Evolutionary conservation across 2,888 invertebrate species (phyloP), one percentile per base, ranked within the genome.

Genomic region (Clunio marinus): DNA sequence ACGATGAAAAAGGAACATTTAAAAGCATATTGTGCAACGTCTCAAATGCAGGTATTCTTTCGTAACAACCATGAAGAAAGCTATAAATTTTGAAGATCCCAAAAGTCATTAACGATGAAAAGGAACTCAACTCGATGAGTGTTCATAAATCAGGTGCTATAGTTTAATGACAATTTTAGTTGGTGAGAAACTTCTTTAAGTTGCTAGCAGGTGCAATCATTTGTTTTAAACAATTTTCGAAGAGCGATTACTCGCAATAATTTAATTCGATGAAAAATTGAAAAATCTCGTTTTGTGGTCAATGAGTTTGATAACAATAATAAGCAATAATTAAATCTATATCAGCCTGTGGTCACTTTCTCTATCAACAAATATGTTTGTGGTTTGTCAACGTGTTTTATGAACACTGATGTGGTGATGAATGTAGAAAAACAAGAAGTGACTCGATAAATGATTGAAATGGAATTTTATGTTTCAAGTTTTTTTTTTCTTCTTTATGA

Each of bases 51-150:
- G 57, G 57, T 20, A 15, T 32, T 32, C 13, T 13, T 32, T 32
- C 35, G 35, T 32, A 32, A 32, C 45, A 5, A 51, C n/a, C n/a
- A 2, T 51, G n/a, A n/a, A n/a, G n/a, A n/a, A 25, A 27, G 17
- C 51, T 8, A 27, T 57, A 51, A 51, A 51, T 57, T 24, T 10
- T n/a, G 22, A 4, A 57, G n/a, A 57, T 57, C 57, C 57, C 57
- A 57, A n/a, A 57, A 57, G 57, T 57, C 57, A 57, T 57, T 57
- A 57, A 57, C 57, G 57, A 57, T 51, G 51, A 51, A 51, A 51
- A 57, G 27, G 57, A 15, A n/a, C n/a, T n/a, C n/a, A 57, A 57
- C 57, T 57, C 57, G 57, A 57, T 15, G 10, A 57, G 57, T 57
- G 57, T 24, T 22, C 25, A 57, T 57, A 27, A 57, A 57, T 57